Percentiles rank a stretch among this genome's conserved stretches.
phyloP scores from a whole-genome alignment of 2,797 vertebrate species.

The Sardinella longiceps region DNA sequence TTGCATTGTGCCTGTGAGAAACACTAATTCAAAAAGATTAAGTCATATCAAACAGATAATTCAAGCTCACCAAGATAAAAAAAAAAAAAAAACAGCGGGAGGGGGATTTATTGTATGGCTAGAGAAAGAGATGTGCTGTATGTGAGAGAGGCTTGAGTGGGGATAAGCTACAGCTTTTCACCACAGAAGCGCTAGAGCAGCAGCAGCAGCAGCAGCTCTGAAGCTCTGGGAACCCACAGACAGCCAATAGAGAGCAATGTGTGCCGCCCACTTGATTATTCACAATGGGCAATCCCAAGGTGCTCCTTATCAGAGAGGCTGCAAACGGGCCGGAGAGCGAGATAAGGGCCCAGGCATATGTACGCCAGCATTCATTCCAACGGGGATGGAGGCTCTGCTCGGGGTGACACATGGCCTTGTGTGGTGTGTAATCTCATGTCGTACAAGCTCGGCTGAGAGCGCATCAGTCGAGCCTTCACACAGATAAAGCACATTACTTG shows the following conservation, averaged over 20 bases:
- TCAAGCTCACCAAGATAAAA: too few relatives aligned
- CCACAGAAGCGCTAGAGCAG: background rate
- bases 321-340: conserved; percentile 61
- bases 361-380: conserved; percentile 56
- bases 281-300: conserved; percentile 71
- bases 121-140: background rate
- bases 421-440: conserved; percentile 75
- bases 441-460: conserved; percentile 69
- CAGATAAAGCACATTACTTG: conserved; percentile 64
- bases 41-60: conserved; percentile 4
- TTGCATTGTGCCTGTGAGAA: background rate
- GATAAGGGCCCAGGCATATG: conserved; percentile 68
- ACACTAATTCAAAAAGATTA: conserved; percentile 9
- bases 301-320: conserved; percentile 71
- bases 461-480: conserved; percentile 70
- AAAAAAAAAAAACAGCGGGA: background rate
- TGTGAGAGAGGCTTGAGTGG: background rate
- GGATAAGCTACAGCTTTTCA: background rate
- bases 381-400: conserved; percentile 56
- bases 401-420: conserved; percentile 70
- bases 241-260: background rate
- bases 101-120: background rate
- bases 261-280: conserved; percentile 44
- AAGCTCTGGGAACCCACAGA: background rate
- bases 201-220: background rate